A percentile compares a stretch with the other conserved stretches of the same genome.
Evolutionary conservation across 2,113 vertebrate species (phyloP).

Genomic region (Cyphomyrus discorhynchus): DNA sequence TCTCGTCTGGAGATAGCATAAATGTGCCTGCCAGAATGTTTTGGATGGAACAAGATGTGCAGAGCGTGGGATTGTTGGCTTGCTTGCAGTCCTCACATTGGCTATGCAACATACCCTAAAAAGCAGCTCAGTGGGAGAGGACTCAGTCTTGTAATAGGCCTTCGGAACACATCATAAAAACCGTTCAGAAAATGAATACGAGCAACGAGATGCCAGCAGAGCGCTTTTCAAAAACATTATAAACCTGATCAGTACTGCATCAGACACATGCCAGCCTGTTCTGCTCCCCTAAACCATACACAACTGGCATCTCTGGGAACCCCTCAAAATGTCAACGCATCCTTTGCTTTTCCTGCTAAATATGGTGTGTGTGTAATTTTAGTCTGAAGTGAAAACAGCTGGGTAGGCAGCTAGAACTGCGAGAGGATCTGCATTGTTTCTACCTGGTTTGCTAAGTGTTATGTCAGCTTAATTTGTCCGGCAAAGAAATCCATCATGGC

Average conservation of each 20-base stretch:
- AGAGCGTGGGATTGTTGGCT: constrained; percentile 29
- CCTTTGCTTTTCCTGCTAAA: background rate
- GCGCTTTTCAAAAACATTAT: background rate
- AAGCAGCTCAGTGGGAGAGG: background rate
- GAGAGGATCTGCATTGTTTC: constrained; percentile 3
- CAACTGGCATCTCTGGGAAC: background rate
- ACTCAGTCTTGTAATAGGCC: background rate
- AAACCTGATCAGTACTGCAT: background rate
- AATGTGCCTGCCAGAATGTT: constrained; percentile 39
- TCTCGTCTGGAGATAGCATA: constrained; percentile 2
- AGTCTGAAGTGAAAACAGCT: constrained; percentile 21
- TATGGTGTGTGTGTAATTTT: background rate
- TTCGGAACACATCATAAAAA: background rate
- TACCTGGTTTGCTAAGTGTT: constrained; percentile 7
- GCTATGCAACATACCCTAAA: background rate
- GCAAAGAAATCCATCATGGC: constrained; percentile 15
- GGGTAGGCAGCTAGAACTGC: constrained; percentile 1
- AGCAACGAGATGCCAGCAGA: background rate
- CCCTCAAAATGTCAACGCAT: background rate
- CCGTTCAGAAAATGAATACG: background rate
- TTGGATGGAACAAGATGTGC: constrained; percentile 37
- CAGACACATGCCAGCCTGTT: background rate
- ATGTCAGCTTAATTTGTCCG: constrained; percentile 4
- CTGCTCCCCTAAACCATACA: background rate
- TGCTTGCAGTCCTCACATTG: constrained; percentile 20